Evolutionary conservation across 2,797 vertebrate genomes (phyloP).

Genomic region (Enoplosus armatus): DNA sequence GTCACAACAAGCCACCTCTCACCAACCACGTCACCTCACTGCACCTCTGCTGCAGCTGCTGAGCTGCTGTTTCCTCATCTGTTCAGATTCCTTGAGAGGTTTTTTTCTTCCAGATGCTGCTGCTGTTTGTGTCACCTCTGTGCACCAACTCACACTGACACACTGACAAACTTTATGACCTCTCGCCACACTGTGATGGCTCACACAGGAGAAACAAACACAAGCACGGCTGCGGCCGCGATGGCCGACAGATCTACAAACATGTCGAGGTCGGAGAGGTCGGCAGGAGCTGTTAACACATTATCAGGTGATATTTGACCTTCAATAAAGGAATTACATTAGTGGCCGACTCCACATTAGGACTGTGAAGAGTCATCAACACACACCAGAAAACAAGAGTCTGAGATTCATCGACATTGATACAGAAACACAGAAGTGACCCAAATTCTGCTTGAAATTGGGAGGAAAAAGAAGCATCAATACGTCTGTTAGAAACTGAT

Average conservation of each 20-base stretch:
- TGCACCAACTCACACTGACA: constrained; percentile 14
- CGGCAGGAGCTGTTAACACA: neutral
- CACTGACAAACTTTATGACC: constrained; percentile 43
- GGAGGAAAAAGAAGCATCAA: neutral
- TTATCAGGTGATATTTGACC: neutral
- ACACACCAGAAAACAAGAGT: neutral
- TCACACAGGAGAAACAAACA: constrained; percentile 5
- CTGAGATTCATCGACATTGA: neutral
- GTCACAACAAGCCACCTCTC: too few species aligned
- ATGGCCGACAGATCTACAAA: neutral
- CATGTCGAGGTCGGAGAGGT: neutral
- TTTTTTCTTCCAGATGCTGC: neutral
- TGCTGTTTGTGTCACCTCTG: neutral
- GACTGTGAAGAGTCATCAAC: neutral
- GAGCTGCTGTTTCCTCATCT: neutral
- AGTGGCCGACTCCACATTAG: too few species aligned
- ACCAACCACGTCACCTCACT: neutral
- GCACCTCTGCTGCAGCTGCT: neutral
- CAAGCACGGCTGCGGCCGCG: neutral
- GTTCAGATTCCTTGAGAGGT: neutral
- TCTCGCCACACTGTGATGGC: constrained; percentile 42
- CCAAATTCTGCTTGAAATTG: neutral
- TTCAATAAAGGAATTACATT: neutral
- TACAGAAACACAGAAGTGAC: too few species aligned
- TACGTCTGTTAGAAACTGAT: neutral